These are phyloP conservation scores for Felis chaus DNA, from an alignment of 2,113 vertebrate genomes.

Conservation along the genomic window DNA sequence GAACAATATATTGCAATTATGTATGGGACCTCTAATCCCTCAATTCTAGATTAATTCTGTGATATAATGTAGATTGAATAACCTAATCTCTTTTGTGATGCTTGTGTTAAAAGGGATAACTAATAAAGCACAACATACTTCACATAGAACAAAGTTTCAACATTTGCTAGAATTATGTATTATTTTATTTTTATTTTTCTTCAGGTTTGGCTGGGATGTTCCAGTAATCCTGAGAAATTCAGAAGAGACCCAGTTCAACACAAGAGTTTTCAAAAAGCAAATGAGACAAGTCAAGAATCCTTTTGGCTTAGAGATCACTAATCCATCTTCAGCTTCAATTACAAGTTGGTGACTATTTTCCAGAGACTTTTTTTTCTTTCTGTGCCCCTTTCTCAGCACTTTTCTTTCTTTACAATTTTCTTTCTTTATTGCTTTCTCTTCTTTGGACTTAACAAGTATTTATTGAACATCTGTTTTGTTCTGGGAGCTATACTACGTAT, in stretches of 20 bases:
- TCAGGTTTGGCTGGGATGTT: conserved; percentile 95
- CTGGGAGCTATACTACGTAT: not conserved
- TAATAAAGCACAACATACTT: not conserved
- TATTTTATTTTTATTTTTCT: conserved; percentile 61
- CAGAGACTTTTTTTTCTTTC: not conserved
- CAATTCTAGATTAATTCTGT: conserved; percentile 15
- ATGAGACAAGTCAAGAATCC: conserved; percentile 98
- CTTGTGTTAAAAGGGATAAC: not conserved
- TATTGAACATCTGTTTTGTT: not conserved
- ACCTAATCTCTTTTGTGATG: not conserved
- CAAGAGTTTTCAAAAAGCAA: conserved; percentile 89
- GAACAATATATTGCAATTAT: not conserved
- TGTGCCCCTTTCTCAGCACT: not conserved
- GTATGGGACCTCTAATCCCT: not conserved
- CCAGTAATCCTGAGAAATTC: conserved; percentile 95
- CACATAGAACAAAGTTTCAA: not conserved
- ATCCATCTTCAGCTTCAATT: conserved; percentile 85
- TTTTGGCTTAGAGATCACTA: conserved; percentile 89
- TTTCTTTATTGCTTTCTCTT: conserved; percentile 11
- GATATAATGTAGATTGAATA: not conserved
- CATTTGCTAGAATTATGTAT: conserved; percentile 24
- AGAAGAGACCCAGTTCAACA: conserved; percentile 88
- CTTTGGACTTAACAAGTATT: not conserved
- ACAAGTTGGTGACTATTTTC: conserved; percentile 86
- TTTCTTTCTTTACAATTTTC: not conserved